Evolutionary conservation across 2,113 vertebrate genomes (phyloP).

Genomic region (Pipa parva): DNA sequence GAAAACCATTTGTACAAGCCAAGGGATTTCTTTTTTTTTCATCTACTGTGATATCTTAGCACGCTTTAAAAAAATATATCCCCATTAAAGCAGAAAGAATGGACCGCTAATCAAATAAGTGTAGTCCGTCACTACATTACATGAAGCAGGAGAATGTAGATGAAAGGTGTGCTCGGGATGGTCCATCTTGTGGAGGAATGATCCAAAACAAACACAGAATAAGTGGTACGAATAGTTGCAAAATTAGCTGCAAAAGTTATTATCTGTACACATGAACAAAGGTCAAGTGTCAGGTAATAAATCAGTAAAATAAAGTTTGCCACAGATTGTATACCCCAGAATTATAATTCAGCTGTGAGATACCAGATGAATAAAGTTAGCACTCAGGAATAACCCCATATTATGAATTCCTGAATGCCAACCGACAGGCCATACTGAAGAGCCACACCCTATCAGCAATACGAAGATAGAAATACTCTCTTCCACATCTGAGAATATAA

Average conservation of each 20-base stretch:
- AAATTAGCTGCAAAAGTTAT: too few species aligned
- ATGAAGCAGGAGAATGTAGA: background rate
- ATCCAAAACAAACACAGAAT: too few species aligned
- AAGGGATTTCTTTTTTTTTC: background rate
- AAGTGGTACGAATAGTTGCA: too few species aligned
- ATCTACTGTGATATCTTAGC: slow-evolving; percentile 1
- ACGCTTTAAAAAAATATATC: slow-evolving; percentile 2
- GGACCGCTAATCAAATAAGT: background rate
- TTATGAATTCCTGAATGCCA: background rate
- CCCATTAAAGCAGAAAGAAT: background rate
- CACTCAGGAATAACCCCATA: slow-evolving; percentile 15
- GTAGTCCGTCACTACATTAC: background rate
- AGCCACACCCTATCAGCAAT: slow-evolving; percentile 26
- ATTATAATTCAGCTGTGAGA: background rate
- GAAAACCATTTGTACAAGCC: slow-evolving; percentile 4
- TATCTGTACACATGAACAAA: background rate
- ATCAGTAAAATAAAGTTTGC: too few species aligned
- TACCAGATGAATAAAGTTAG: background rate
- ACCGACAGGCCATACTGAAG: background rate
- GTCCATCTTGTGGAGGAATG: too few species aligned
- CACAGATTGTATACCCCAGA: background rate
- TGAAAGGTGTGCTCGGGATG: too few species aligned
- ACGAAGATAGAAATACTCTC: slow-evolving; percentile 18
- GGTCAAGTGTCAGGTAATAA: slow-evolving; percentile 3
- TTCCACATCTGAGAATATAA: slow-evolving; percentile 24